Evolutionary conservation across 2,797 vertebrate genomes (phyloP).

Genomic region (Enteromius paludinosus): DNA sequence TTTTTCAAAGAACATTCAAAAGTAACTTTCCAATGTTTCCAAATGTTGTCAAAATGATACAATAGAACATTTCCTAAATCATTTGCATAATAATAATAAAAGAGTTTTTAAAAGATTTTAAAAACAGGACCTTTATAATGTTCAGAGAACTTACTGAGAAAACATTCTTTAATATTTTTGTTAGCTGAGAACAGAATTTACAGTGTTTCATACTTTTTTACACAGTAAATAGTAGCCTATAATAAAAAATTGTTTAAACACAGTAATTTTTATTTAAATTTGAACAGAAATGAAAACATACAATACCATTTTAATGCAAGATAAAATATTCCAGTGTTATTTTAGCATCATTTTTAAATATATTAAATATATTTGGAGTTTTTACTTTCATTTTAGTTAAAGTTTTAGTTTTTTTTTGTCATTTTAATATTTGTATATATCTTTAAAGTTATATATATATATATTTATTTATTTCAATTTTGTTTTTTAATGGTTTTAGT

Average conservation of each 20-base stretch:
- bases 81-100: neutral
- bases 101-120: neutral
- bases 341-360: neutral
- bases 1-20: neutral
- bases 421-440: neutral
- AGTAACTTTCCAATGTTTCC: neutral
- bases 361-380: neutral
- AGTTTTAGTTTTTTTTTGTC: neutral
- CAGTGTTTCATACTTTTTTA: neutral
- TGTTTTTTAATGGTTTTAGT: neutral
- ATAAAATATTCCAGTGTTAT: neutral
- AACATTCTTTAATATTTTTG: neutral
- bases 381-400: neutral
- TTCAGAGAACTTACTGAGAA: neutral
- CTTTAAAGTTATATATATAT: neutral
- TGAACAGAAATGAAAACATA: neutral
- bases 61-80: neutral
- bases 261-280: neutral
- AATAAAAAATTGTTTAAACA: neutral
- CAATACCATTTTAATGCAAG: conserved; percentile 4
- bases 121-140: neutral
- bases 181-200: neutral
- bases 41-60: neutral
- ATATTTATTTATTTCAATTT: neutral
- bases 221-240: neutral